phyloP scores from a whole-genome alignment of 2,113 vertebrate species.

The Pyxicephalus adspersus region DNA sequence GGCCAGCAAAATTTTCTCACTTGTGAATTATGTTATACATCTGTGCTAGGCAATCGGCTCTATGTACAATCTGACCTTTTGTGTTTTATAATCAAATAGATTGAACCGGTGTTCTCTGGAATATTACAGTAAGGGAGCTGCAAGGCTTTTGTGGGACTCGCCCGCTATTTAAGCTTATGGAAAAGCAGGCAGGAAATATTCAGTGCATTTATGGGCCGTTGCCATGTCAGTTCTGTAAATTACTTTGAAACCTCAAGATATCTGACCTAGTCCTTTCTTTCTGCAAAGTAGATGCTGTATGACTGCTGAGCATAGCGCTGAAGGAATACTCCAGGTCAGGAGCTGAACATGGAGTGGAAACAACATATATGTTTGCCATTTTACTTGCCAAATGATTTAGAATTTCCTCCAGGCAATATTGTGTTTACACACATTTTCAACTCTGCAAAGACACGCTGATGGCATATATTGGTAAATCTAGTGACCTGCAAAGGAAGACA shows the following conservation, averaged over 20 bases:
- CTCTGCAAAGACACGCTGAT: too few species aligned
- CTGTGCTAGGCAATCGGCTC: conserved; percentile 62
- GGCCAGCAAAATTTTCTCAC: conserved; percentile 67
- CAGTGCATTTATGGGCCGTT: background rate
- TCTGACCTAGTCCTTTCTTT: background rate
- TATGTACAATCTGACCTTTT: conserved; percentile 52
- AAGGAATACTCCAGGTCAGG: background rate
- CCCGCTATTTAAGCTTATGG: conserved; percentile 11
- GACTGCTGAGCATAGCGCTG: background rate
- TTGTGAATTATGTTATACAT: conserved; percentile 60
- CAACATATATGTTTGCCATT: too few species aligned
- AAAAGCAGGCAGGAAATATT: conserved; percentile 30
- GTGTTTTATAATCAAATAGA: conserved; percentile 46
- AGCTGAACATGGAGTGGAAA: too few species aligned
- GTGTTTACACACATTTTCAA: too few species aligned
- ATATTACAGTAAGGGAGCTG: conserved; percentile 10
- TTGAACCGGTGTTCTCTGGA: conserved; percentile 32
- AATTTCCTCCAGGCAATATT: too few species aligned
- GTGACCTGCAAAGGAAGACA: too few species aligned
- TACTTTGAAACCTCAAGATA: background rate
- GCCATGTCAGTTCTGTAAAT: conserved; percentile 20
- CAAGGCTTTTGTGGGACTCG: conserved; percentile 25
- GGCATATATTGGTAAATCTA: too few species aligned
- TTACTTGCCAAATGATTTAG: too few species aligned
- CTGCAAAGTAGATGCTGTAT: conserved; percentile 1